Conservation (phyloP, 2,888 invertebrate genomes). For the Luperina testacea region DNA sequence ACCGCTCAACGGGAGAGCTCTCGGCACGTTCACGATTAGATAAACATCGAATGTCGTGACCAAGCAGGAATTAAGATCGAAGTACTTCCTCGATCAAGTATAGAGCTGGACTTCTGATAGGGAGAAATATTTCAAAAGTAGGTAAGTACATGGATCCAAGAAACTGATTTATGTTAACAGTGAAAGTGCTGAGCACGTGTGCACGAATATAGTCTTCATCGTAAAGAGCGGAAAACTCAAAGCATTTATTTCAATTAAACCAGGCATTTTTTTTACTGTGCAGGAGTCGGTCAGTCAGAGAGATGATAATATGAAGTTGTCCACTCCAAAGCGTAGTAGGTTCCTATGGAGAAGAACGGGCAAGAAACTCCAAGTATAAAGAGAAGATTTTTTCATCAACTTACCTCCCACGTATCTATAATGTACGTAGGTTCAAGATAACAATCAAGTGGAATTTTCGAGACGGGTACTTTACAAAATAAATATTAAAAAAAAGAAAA, state of each 20-base stretch:
- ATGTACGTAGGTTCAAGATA: not conserved
- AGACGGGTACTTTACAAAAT: not conserved
- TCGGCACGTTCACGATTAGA: slow-evolving; percentile 44
- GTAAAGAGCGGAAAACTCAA: not conserved
- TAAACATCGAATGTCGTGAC: slow-evolving; percentile 48
- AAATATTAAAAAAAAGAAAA: not conserved
- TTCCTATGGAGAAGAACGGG: not conserved
- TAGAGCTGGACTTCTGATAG: slow-evolving; percentile 4
- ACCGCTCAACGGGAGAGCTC: not conserved
- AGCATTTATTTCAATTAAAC: not conserved
- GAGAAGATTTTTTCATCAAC: not conserved
- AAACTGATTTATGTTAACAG: not conserved
- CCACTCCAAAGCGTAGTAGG: not conserved
- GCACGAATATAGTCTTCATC: not conserved
- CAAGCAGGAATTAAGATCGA: slow-evolving; percentile 28
- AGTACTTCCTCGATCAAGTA: slow-evolving; percentile 16
- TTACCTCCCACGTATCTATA: not conserved
- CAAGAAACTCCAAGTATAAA: not conserved
- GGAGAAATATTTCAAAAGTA: not conserved
- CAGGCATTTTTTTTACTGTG: not conserved
- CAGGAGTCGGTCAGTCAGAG: not conserved
- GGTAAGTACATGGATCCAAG: not conserved
- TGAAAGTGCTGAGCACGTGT: not conserved
- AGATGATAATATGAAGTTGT: not conserved
- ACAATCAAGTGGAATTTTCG: not conserved